phyloP scores from a whole-genome alignment of 2,888 invertebrate genomes.

The Caenorhabditis sinica region DNA sequence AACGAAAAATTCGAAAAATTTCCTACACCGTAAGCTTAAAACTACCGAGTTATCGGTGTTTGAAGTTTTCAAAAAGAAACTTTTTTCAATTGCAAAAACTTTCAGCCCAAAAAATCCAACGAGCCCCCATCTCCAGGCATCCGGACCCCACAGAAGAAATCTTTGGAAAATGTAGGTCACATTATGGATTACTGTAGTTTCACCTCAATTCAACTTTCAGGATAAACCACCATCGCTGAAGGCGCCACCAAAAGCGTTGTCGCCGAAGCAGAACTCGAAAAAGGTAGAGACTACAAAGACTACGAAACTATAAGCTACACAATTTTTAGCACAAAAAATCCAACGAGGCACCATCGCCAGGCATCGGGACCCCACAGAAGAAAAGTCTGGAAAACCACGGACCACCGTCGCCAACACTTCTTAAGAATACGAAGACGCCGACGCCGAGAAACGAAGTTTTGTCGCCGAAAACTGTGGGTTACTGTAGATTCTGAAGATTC shows the following conservation, averaged over 20 bases:
- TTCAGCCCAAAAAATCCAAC: constrained; percentile 9
- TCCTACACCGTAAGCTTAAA: too few species aligned
- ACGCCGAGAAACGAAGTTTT: background rate
- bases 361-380: too few species aligned
- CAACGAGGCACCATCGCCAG: too few species aligned
- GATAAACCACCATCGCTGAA: constrained; percentile 1
- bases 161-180: background rate
- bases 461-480: background rate
- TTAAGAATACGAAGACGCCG: background rate
- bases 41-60: too few species aligned
- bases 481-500: background rate
- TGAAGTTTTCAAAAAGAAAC: background rate
- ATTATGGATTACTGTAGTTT: background rate
- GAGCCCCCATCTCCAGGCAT: background rate
- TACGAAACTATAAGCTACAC: background rate
- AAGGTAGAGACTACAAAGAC: background rate
- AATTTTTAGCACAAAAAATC: background rate
- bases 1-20: too few species aligned
- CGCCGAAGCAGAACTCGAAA: background rate
- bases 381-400: background rate
- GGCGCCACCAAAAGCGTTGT: background rate
- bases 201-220: background rate
- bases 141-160: background rate
- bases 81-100: background rate
- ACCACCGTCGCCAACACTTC: background rate